Conservation (phyloP, 2,888 invertebrate species). For the Lithophane socia region DNA sequence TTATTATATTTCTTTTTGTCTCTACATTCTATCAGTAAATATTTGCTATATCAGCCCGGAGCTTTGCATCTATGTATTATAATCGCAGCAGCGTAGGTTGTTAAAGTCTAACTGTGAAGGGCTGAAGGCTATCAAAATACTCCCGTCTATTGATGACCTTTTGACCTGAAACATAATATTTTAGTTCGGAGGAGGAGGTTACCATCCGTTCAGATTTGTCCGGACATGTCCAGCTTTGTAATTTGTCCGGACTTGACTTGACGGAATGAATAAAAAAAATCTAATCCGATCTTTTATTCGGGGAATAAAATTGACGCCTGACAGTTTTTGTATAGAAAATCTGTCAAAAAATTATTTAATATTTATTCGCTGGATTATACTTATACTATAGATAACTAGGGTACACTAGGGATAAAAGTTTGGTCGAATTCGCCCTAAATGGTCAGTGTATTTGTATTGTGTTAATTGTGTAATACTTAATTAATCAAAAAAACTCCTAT, state of each 20-base stretch:
- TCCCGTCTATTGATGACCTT: conserved; percentile 18
- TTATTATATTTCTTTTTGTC: too few species aligned
- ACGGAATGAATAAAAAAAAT: too few species aligned
- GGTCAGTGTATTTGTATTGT: too few species aligned
- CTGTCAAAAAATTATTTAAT: too few species aligned
- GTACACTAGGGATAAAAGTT: too few species aligned
- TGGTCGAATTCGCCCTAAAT: too few species aligned
- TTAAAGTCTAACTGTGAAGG: background rate
- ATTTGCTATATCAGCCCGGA: background rate
- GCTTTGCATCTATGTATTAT: background rate
- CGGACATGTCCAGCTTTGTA: background rate
- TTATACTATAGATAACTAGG: too few species aligned
- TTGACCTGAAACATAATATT: conserved; percentile 11
- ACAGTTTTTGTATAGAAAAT: too few species aligned
- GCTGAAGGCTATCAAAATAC: conserved; percentile 19
- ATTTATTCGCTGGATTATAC: too few species aligned
- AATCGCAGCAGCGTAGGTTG: background rate
- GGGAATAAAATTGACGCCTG: too few species aligned
- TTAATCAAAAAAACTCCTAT: background rate
- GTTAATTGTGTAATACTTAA: too few species aligned
- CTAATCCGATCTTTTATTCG: too few species aligned
- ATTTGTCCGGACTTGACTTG: background rate
- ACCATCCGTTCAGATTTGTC: background rate
- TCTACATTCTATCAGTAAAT: background rate
- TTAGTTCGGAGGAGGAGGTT: background rate